Base-by-base conservation (phyloP, 2,797 vertebrate genomes). In the Erethizon dorsatum region DNA sequence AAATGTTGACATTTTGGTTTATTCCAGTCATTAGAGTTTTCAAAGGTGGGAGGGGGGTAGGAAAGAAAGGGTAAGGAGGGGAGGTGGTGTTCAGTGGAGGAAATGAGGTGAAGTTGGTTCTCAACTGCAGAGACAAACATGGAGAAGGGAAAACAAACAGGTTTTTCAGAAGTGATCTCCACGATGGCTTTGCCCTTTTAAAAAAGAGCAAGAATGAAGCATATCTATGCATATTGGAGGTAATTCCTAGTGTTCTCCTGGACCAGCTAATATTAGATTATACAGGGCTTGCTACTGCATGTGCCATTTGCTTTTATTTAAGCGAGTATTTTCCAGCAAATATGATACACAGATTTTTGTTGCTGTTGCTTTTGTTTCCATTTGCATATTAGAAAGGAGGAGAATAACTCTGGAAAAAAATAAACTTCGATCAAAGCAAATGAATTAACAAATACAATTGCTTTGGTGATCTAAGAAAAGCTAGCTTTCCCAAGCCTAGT, bases 1-100 rank as follows among this genome's bases (percentile, higher is more conserved):
- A 99, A 99, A 99, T 99, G 98, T 98, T 99, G 99, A 99, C 98
- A 99, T 99, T 99, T 99, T 98, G 98, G 98, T 98, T 98, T 98
- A 98, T 98, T 98, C 97, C 97, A 98, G 97, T 98, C 98, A 98
- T 99, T 98, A 98, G 98, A 97, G 96, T 97, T 98, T 99, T 98
- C 97, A 97, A 97, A 98, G 95, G 54, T 37, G 75, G 28, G 9
- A 28, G 22, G 7, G 7, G 20, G 57, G 88, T 52, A 69, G 63
- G 88, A 83, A 47, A n/a, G 26, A 97, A 96, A 96, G 75, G 63
- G 65, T 94, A 83, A 61, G 41, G 28, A 80, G 83, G 88, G 83
- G 87, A 97, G 52, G 18, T 41, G 45, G 11, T n/a, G 17, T 1
- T 12, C 65, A 10, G 57, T 56, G 33, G n/a, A 90, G 77, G 52